These are phyloP conservation scores for Antennarius striatus DNA, from an alignment of 2,113 vertebrate genomes.

Conservation along the genomic window DNA sequence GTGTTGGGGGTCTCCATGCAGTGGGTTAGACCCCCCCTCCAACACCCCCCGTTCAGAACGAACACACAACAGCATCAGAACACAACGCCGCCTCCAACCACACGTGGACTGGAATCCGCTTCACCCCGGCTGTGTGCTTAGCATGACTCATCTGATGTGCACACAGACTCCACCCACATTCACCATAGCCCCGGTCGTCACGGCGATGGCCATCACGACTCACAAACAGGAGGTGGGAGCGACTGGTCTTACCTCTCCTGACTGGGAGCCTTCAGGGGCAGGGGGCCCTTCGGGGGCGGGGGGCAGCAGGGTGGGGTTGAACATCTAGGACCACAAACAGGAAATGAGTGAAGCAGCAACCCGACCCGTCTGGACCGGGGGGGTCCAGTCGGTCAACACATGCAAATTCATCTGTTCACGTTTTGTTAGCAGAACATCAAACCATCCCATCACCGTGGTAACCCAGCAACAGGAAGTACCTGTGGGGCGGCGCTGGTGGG, in stretches of 20 bases:
- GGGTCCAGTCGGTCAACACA: too few relatives aligned
- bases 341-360: too few relatives aligned
- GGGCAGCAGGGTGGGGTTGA: constrained; percentile 76
- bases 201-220: too few relatives aligned
- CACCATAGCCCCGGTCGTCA: too few relatives aligned
- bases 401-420: too few relatives aligned
- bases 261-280: constrained; percentile 76
- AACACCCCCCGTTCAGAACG: constrained; percentile 42
- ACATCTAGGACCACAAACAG: constrained; percentile 71
- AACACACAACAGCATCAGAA: constrained; percentile 32
- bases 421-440: too few relatives aligned
- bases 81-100: constrained; percentile 27
- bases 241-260: constrained; percentile 84
- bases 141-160: constrained; percentile 37
- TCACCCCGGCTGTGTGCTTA: constrained; percentile 14
- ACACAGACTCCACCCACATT: constrained; percentile 23
- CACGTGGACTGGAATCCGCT: constrained; percentile 31
- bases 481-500: constrained; percentile 59
- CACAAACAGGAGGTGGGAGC: background rate
- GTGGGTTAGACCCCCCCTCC: constrained; percentile 50
- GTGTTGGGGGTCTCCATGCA: constrained; percentile 56
- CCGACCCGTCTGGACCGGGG: too few relatives aligned
- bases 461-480: constrained; percentile 49
- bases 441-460: background rate
- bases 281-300: constrained; percentile 79